Evolutionary conservation across 2,113 vertebrate genomes (phyloP).

Genomic region (Bambusicola thoracicus): DNA sequence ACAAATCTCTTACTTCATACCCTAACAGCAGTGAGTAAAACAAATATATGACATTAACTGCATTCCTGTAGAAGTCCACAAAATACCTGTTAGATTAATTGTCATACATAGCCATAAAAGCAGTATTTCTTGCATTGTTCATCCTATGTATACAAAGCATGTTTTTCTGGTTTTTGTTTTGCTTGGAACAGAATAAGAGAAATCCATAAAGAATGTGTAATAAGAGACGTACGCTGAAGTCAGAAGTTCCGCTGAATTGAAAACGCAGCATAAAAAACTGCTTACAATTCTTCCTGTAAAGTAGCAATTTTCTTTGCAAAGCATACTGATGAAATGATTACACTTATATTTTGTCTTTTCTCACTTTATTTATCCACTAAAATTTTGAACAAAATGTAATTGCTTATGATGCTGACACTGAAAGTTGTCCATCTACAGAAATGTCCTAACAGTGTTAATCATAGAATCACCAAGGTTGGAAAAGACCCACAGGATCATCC

Average conservation of each 20-base stretch:
- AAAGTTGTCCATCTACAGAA: background rate
- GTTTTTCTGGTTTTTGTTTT: background rate
- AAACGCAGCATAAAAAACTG: background rate
- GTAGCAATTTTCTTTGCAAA: conserved; percentile 10
- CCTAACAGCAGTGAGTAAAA: background rate
- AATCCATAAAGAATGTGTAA: background rate
- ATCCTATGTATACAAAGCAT: background rate
- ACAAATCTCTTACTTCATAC: background rate
- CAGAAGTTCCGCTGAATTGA: conserved; percentile 47
- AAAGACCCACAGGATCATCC: no score
- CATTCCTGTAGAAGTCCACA: background rate
- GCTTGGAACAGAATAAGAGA: background rate
- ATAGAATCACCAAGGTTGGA: no score
- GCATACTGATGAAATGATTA: background rate
- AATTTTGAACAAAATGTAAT: background rate
- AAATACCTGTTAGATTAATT: background rate
- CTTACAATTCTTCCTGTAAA: background rate
- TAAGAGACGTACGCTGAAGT: background rate
- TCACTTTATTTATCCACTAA: background rate
- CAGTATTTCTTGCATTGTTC: background rate
- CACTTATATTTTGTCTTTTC: background rate
- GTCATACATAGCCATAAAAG: background rate
- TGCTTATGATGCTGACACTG: background rate
- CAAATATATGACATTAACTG: background rate
- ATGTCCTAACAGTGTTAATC: background rate